Base-by-base conservation (phyloP, 2,888 invertebrate genomes). In the Dasysyrphus tricinctus region DNA sequence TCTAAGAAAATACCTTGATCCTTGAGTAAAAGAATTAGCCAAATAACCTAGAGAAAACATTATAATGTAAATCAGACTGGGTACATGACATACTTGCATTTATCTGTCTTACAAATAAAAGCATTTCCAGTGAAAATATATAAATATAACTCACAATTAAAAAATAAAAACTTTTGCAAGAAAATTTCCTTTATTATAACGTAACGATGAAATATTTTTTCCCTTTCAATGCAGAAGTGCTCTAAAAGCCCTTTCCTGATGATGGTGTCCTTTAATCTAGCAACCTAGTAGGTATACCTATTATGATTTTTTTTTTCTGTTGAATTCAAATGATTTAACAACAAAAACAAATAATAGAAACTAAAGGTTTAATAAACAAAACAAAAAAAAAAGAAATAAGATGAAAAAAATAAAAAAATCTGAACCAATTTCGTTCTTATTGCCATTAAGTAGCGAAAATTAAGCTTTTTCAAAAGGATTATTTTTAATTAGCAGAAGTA, bases 401-500 rank as follows among this genome's bases (percentile, higher is more conserved):
- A n/a, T n/a, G n/a, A n/a, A n/a, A n/a, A n/a, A n/a, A n/a, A n/a
- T n/a, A n/a, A 24, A 47, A 51, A n/a, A 56, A 19, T 16, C 24
- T 49, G 65, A 57, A 72, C 56, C 34, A 76, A 76, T 77, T 76
- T 59, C 14, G 39, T 78, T 67, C 67, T 44, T 74, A 74, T 78
- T 67, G 59, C 59, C 67, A 24, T 74, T 78, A 82, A 82, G 78
- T 65, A 69, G 78, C 78, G 51, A 67, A 78, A 82, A 82, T 82
- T 77, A 82, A 78, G 75, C 57, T 67, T 72, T 67, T 67, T 42
- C n/a, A 67, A 78, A 77, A 69, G 82, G 78, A 78, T 82, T 82
- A 82, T 44, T 78, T 78, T 82, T 82, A 82, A 82, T 82, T 82
- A 82, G 82, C 54, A 78, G 44, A 51, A 82, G 73, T 67, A 78